A percentile compares a stretch with the other conserved stretches of the same genome.
Evolutionary conservation across 1,140 invertebrate genomes (phyloP).

Genomic region (Drosophila rufa): DNA sequence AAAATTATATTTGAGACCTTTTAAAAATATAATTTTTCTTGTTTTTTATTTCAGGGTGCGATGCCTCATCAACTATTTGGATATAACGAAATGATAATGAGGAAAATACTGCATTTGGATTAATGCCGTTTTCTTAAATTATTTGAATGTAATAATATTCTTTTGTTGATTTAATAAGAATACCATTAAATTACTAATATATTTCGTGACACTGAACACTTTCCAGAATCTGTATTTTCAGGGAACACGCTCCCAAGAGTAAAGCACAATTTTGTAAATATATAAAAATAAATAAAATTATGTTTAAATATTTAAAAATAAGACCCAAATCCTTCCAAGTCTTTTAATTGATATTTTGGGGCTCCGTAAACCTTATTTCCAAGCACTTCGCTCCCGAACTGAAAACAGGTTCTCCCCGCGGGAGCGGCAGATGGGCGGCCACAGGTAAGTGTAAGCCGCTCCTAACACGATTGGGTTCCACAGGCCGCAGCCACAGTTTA

Average conservation of each 20-base stretch:
- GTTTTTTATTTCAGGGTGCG: background rate
- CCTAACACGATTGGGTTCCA: conserved; percentile 64
- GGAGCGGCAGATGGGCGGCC: conserved; percentile 15
- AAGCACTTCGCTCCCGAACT: conserved; percentile 46
- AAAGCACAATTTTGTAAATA: background rate
- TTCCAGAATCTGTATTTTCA: too few species aligned
- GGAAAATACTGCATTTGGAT: background rate
- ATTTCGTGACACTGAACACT: background rate
- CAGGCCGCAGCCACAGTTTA: conserved; percentile 58
- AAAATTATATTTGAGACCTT: background rate
- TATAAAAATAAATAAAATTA: background rate
- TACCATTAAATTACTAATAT: too few species aligned
- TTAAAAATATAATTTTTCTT: fast-evolving
- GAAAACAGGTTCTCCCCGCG: conserved; percentile 54
- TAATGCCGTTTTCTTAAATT: too few species aligned
- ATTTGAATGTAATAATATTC: fast-evolving
- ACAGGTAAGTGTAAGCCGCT: conserved; percentile 41
- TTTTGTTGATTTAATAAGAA: too few species aligned
- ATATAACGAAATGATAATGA: too few species aligned
- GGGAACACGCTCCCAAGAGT: background rate
- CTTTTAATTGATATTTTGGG: conserved; percentile 1
- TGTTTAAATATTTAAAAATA: background rate
- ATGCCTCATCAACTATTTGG: background rate
- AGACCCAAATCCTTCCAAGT: background rate
- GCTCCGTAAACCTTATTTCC: conserved; percentile 11